These are phyloP conservation scores for Drosophila kikkawai DNA, from an alignment of 1,140 invertebrate genomes.

Conservation along the genomic window DNA sequence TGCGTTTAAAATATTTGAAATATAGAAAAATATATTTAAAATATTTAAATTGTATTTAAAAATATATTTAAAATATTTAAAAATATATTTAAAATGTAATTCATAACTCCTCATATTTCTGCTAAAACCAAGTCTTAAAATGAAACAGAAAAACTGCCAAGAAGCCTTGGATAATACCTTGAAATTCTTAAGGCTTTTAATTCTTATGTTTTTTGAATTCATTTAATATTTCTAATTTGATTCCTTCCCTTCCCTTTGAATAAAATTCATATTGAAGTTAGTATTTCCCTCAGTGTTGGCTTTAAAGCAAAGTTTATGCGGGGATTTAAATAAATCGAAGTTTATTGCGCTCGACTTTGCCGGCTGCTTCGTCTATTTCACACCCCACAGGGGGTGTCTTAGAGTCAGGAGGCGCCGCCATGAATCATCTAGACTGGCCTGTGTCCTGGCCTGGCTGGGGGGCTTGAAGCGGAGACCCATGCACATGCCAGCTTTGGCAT, in stretches of 20 bases:
- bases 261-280: rapidly evolving
- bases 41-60: too few relatives aligned
- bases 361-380: neutral
- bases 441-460: too few relatives aligned
- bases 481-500: slow-evolving; percentile 40
- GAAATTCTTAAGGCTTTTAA: neutral
- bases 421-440: slow-evolving; percentile 22
- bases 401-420: slow-evolving; percentile 5
- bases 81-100: too few relatives aligned
- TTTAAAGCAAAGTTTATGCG: neutral
- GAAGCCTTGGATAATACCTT: neutral
- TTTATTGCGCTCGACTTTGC: neutral
- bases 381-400: neutral
- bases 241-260: neutral
- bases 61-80: too few relatives aligned
- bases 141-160: neutral
- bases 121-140: neutral
- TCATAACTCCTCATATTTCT: too few relatives aligned
- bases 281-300: neutral
- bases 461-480: neutral
- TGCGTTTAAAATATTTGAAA: too few relatives aligned
- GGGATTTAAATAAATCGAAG: slow-evolving; percentile 16
- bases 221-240: neutral
- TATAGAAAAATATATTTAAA: too few relatives aligned
- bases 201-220: neutral